Conservation (phyloP, 1,140 invertebrate species). For the Teleopsis dalmanni region DNA sequence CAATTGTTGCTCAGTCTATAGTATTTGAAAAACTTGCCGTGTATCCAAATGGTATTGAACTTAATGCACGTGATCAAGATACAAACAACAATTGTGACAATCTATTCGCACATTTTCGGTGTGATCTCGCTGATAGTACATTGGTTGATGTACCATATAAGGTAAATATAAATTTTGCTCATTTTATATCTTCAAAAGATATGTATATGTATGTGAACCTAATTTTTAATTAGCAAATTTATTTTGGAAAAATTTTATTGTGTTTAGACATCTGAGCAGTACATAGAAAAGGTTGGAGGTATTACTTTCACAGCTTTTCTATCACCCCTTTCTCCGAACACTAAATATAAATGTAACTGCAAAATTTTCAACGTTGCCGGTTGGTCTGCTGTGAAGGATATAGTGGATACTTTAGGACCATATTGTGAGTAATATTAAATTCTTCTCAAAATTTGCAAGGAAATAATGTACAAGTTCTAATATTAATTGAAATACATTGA, state of each 20-base stretch:
- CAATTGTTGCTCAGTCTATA: slow-evolving; percentile 18
- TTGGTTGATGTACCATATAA: slow-evolving; percentile 13
- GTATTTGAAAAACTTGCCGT: slow-evolving; percentile 14
- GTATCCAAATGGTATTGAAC: slow-evolving; percentile 22
- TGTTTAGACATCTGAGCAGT: slow-evolving; percentile 19
- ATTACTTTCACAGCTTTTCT: slow-evolving; percentile 29
- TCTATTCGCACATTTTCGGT: slow-evolving; percentile 28
- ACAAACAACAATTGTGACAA: slow-evolving; percentile 30
- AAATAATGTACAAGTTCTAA: neutral
- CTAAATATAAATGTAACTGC: too few species aligned
- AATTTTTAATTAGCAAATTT: neutral
- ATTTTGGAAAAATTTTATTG: neutral
- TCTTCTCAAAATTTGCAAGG: neutral
- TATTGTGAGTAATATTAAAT: slow-evolving; percentile 23
- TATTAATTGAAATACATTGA: neutral
- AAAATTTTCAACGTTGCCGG: slow-evolving; percentile 37
- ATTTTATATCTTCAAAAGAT: neutral
- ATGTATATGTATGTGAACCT: neutral
- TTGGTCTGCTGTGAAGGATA: slow-evolving; percentile 4
- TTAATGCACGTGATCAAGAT: slow-evolving; percentile 27
- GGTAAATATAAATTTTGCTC: slow-evolving; percentile 4
- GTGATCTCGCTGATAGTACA: slow-evolving; percentile 14
- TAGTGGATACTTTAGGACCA: slow-evolving; percentile 8
- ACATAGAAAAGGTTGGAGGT: slow-evolving; percentile 26
- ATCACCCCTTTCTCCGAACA: slow-evolving; percentile 25